Base-by-base conservation (phyloP, 2,797 vertebrate genomes). In the Chelon labrosus region DNA sequence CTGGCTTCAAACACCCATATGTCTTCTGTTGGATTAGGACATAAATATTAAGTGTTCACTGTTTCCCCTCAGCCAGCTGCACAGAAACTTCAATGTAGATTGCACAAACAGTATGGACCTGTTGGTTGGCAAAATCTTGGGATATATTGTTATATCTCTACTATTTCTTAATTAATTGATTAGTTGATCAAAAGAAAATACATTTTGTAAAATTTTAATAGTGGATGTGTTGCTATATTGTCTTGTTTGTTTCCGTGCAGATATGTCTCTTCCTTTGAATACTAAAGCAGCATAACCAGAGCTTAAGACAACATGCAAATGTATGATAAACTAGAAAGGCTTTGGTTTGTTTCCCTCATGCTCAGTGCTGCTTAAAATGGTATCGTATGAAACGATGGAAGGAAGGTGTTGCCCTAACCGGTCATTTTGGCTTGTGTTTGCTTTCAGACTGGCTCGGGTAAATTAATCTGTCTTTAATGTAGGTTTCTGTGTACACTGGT, bases 271-370 rank as follows among this genome's bases (percentile, higher is more conserved):
- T 72, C 44, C 86, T 93, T 92, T 90, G 87, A 84, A 78, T 47
- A 57, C 19, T 42, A 60, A 84, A 84, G 6, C 70, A 84, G 14
- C 53, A 46, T 66, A 69, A 70, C 52, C 77, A 79, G 41, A 69
- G 14, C 16, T 4, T 37, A 50, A 52, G 59, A 25, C 50, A 65
- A 27, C 76, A 87, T 89, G 89, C 85, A 92, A 90, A 92, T 85
- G 4, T 20, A 17, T 14, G 49, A 53, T 59, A 10, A 50, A 22
- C 11, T 6, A 11, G 6, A 46, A 63, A 58, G 27, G 31, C 19
- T 19, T 22, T 11, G 19, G 41, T 41, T 66, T 19, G 7, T 3
- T 49, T 50, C 67, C 20, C 7, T 44, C 17, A 2, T 52, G 19
- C 22, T 10, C 13, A 12, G 46, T 44, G 13, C 67, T 75, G 56